phyloP scores from a whole-genome alignment of 2,888 invertebrate species.

The Dione juno region DNA sequence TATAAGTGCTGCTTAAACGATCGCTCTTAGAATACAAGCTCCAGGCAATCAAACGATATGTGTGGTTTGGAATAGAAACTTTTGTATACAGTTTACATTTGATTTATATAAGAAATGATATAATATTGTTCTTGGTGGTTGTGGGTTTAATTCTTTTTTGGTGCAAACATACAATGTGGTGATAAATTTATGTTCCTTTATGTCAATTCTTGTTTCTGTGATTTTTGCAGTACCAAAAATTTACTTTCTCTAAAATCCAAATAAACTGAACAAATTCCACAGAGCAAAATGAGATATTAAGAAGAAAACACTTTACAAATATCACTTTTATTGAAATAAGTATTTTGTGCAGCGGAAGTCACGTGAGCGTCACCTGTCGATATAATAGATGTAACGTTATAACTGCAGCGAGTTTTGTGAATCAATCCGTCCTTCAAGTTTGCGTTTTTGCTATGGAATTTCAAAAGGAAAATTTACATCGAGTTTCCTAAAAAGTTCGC shows the following conservation, averaged over 20 bases:
- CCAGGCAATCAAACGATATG: conserved; percentile 8
- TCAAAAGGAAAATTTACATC: conserved; percentile 22
- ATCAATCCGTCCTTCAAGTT: background rate
- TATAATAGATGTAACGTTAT: too few relatives aligned
- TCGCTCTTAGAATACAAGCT: background rate
- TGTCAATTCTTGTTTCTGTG: too few relatives aligned
- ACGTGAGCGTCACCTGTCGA: background rate
- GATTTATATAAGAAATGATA: background rate
- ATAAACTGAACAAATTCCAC: too few relatives aligned
- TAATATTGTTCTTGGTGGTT: too few relatives aligned
- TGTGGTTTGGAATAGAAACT: background rate
- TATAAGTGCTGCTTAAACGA: conserved; percentile 7
- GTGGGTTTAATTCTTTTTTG: background rate
- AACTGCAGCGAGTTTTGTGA: background rate
- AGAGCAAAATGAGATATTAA: too few relatives aligned
- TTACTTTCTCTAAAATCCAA: too few relatives aligned
- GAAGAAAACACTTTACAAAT: too few relatives aligned
- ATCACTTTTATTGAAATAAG: too few relatives aligned
- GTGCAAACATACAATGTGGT: too few relatives aligned
- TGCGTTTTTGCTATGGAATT: conserved; percentile 2
- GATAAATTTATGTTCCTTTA: too few relatives aligned
- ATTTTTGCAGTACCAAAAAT: too few relatives aligned
- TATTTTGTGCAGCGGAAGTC: too few relatives aligned
- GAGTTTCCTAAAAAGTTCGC: conserved; percentile 20
- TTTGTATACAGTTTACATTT: conserved; percentile 8